Evolutionary conservation across 2,888 invertebrate genomes (phyloP), one percentile per base, ranked within the genome.

Genomic region (Gasteruption jaculator): DNA sequence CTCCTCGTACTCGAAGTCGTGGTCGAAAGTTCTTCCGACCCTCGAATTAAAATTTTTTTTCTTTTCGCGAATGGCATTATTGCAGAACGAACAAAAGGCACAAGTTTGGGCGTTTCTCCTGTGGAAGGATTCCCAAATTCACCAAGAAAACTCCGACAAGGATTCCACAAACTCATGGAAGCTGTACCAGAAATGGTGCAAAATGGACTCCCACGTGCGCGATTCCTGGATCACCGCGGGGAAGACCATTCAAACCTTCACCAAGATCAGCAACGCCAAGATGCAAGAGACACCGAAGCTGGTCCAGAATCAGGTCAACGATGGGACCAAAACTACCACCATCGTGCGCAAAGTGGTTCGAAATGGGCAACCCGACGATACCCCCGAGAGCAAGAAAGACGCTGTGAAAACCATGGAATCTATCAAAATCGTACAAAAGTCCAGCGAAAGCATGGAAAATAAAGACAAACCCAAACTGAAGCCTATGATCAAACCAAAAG

Each of bases 71-170:
- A n/a, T n/a, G n/a, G n/a, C n/a, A 26, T 53, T 46, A 44, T 54
- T 65, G 29, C 70, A 84, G 79, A 79, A 80, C 65, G 88, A 88
- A 68, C 80, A 80, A 43, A 87, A 88, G 68, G 83, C 88, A 6
- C 86, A 88, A 72, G 85, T 89, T 7, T 89, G 90, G 89, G 89
- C 86, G 25, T 90, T 88, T 62, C 73, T 86, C 4, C 65, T 90
- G 27, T 90, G 89, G 89, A 90, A 90, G 61, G 77, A 77, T 43
- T 76, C 79, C 7, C 79, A 81, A 54, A 59, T 75, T 25, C 68
- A 69, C 56, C 61, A 61, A 26, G 68, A 69, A 27, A 49, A 49
- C 53, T 75, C 74, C 5, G 78, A 75, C 51, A 75, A 76, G 16
- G 77, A 71, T 25, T 57, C 65, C 0, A 76, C 78, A 52, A 80